phyloP scores from a whole-genome alignment of 2,888 invertebrate species.

The Lepidocyrtinus sp. region DNA sequence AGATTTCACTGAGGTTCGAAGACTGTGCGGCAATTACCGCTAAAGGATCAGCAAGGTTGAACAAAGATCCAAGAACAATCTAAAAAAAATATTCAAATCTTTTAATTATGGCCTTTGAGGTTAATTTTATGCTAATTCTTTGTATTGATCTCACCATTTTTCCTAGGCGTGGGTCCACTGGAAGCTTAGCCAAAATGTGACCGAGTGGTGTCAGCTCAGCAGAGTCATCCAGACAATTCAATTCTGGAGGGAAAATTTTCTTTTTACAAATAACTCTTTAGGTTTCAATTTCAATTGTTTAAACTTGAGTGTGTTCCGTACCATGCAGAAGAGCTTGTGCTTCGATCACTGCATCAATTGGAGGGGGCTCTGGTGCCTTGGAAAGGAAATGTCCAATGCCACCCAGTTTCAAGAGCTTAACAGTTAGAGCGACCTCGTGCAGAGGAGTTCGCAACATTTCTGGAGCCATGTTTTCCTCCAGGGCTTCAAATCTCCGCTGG shows the following conservation, averaged over 20 bases:
- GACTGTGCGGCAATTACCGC: slow-evolving; percentile 96
- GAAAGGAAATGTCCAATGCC: slow-evolving; percentile 95
- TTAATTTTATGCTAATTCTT: no score
- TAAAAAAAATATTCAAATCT: background rate
- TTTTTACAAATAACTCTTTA: background rate
- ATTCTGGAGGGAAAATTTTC: slow-evolving; percentile 76
- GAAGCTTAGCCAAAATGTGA: slow-evolving; percentile 91
- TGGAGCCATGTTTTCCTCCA: slow-evolving; percentile 93
- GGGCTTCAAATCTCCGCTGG: slow-evolving; percentile 78
- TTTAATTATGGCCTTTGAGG: background rate
- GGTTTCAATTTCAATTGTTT: background rate
- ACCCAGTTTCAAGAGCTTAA: slow-evolving; percentile 91
- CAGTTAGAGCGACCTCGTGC: slow-evolving; percentile 93
- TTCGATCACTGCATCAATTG: slow-evolving; percentile 97
- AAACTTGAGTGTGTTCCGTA: slow-evolving; percentile 67
- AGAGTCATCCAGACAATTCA: slow-evolving; percentile 90
- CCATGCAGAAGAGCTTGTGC: slow-evolving; percentile 85
- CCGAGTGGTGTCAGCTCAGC: slow-evolving; percentile 96
- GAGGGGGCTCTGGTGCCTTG: slow-evolving; percentile 96
- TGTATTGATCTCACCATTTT: slow-evolving; percentile 86
- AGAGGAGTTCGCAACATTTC: slow-evolving; percentile 98
- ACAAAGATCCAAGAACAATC: slow-evolving; percentile 92
- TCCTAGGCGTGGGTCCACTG: slow-evolving; percentile 95
- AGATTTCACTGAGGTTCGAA: slow-evolving; percentile 96
- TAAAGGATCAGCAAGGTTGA: slow-evolving; percentile 91